Base-by-base conservation (phyloP, 2,797 vertebrate genomes). In the Premnoplex brunnescens region DNA sequence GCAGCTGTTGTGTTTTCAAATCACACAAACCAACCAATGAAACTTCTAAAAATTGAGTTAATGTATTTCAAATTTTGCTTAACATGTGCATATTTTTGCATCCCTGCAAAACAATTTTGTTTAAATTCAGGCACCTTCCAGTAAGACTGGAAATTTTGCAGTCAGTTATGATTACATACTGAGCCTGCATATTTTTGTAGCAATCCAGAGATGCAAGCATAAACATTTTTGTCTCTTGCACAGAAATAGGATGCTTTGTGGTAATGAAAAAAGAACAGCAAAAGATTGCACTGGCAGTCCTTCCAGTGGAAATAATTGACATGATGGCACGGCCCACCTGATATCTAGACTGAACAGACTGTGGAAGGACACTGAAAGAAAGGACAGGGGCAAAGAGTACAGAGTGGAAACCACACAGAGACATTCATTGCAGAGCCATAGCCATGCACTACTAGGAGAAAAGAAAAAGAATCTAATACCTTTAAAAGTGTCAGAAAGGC, bases 271-370 rank as follows among this genome's bases (percentile, higher is more conserved):
- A 79, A 37, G 39, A 95, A 72, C 24, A 85, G 34, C 34, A 74
- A 66, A 93, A 88, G 85, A 77, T 19, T 72, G 30, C 32, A 39
- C 51, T 97, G 85, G 67, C 78, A 94, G 52, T 41, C 5, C 28
- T 94, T 96, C 64, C 87, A 66, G 56, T 64, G 71, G 79, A 91
- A 97, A 91, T 84, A 92, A 84, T 49, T 80, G 91, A 67, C 48
- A 5, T n/a, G 51, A 90, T 95, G 92, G 63, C 48, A 71, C 36
- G 37, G 69, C 41, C 60, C 54, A 94, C 67, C 85, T 89, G 91
- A 58, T 87, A 92, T 72, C 83, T 94, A 93, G 49, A 58, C 32
- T 75, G 84, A 91, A 84, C 93, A 97, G 95, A 36, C 46, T 97
- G 92, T 71, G 36, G 63, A 91, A 97, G 79, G 72, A 86, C 81